Percentiles rank a stretch among this genome's conserved stretches.
Evolutionary conservation across 2,113 vertebrate genomes (phyloP).

Genomic region (Clarias gariepinus): DNA sequence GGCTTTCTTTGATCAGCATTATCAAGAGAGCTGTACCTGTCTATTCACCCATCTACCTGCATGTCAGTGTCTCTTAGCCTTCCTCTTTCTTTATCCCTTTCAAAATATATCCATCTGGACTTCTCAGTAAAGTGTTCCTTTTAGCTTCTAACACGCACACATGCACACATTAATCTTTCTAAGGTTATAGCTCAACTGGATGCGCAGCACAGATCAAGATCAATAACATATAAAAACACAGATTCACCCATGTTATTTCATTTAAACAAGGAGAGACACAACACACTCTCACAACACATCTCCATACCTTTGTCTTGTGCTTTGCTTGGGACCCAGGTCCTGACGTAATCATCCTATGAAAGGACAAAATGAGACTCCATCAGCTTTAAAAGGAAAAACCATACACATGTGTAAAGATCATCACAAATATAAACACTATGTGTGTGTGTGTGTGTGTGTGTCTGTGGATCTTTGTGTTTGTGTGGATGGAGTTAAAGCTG

Average conservation of each 20-base stretch:
- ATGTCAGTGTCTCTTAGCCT: not conserved
- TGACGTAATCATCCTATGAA: constrained; percentile 54
- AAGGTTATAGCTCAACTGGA: constrained; percentile 27
- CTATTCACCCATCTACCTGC: not conserved
- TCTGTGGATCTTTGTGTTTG: not conserved
- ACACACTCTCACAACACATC: not conserved
- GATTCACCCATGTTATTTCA: constrained; percentile 26
- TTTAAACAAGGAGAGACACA: no score
- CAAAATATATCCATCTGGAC: not conserved
- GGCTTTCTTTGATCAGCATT: not conserved
- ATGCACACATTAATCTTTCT: not conserved
- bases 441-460: not conserved
- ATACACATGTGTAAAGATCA: not conserved
- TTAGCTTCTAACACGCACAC: not conserved
- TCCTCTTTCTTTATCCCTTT: not conserved
- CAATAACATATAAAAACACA: constrained; percentile 25
- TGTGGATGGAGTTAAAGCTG: no score
- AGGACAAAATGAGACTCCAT: constrained; percentile 32
- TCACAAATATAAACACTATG: not conserved
- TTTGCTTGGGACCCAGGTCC: constrained; percentile 48
- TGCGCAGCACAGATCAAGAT: constrained; percentile 23
- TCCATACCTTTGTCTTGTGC: constrained; percentile 48
- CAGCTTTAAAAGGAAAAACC: constrained; percentile 12
- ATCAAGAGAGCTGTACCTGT: constrained; percentile 2
- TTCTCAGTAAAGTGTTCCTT: not conserved